Evolutionary conservation across 2,113 vertebrate genomes (phyloP).

Genomic region (Spilogale gracilis): DNA sequence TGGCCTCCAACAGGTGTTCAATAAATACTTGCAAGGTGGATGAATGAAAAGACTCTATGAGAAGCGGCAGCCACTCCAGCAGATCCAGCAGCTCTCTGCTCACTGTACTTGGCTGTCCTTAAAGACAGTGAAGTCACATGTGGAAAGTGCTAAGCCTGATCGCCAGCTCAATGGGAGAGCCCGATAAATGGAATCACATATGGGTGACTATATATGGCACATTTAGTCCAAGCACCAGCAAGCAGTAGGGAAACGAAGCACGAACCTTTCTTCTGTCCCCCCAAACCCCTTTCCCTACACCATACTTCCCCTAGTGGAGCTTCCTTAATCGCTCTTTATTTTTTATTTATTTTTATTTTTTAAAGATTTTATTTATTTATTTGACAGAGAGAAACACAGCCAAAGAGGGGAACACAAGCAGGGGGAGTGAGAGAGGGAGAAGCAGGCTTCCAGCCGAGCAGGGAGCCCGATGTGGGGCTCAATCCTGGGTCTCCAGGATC

Average conservation of each 20-base stretch:
- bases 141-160: background rate
- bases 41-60: background rate
- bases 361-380: no score
- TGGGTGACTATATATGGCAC: background rate
- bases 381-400: no score
- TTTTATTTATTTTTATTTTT: no score
- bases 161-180: background rate
- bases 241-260: background rate
- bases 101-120: background rate
- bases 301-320: background rate
- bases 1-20: background rate
- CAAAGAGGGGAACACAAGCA: no score
- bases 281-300: background rate
- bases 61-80: background rate
- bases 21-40: slow-evolving; percentile 39
- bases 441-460: no score
- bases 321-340: background rate
- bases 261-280: background rate
- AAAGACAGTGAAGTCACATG: slow-evolving; percentile 15
- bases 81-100: background rate
- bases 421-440: no score
- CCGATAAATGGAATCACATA: slow-evolving; percentile 47
- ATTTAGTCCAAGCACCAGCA: slow-evolving; percentile 33
- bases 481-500: no score
- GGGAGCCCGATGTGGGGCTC: no score